phyloP scores from a whole-genome alignment of 1,140 invertebrate genomes.

The Elymnias hypermnestra region DNA sequence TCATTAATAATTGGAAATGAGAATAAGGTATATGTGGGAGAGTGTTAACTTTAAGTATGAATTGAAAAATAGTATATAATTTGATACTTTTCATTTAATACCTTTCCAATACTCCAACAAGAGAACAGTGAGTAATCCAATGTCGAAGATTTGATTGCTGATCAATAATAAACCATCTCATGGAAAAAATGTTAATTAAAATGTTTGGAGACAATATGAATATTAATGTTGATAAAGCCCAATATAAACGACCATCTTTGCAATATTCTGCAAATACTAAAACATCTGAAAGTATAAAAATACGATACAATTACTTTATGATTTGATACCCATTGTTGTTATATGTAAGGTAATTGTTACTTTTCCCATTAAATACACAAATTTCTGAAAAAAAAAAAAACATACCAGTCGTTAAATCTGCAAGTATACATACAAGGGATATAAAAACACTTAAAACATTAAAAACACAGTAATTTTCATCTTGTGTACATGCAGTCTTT shows the following conservation, averaged over 20 bases:
- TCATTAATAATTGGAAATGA: too few species aligned
- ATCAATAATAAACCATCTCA: constrained; percentile 61
- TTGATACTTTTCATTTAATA: constrained; percentile 28
- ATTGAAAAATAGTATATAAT: too few species aligned
- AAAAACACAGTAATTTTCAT: constrained; percentile 65
- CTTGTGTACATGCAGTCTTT: constrained; percentile 44
- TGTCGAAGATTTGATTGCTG: constrained; percentile 43
- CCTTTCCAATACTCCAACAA: constrained; percentile 63
- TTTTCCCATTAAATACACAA: background rate
- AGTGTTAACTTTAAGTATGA: too few species aligned
- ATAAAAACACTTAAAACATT: constrained; percentile 69
- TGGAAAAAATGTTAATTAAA: constrained; percentile 63
- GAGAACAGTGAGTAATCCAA: constrained; percentile 57
- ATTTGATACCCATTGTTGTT: too few species aligned
- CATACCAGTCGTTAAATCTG: constrained; percentile 64
- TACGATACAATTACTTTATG: background rate
- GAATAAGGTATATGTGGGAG: too few species aligned
- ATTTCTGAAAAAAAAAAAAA: constrained; percentile 4
- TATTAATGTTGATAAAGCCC: constrained; percentile 51
- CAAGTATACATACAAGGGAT: constrained; percentile 64
- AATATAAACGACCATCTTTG: constrained; percentile 54
- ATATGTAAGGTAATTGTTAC: too few species aligned
- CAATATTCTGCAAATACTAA: constrained; percentile 66
- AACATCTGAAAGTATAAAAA: constrained; percentile 49
- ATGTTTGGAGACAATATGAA: constrained; percentile 61